phyloP scores from a whole-genome alignment of 2,113 vertebrate genomes.

The Halcyon malimbica region DNA sequence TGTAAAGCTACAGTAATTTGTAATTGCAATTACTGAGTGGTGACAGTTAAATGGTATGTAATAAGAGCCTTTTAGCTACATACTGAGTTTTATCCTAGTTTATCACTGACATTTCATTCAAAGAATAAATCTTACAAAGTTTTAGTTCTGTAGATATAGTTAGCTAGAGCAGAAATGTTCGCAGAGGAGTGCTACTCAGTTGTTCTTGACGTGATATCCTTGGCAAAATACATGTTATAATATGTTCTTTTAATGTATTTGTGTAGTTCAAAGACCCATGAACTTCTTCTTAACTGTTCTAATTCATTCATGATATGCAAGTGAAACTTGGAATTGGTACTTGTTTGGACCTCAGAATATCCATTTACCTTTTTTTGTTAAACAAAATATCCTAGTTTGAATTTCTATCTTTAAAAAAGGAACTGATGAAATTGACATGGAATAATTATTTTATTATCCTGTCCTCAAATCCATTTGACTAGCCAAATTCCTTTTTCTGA shows the following conservation, averaged over 20 bases:
- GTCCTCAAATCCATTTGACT: not conserved
- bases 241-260: not conserved
- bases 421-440: not conserved
- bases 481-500: not conserved
- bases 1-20: constrained; percentile 24
- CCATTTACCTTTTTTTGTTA: not conserved
- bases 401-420: not conserved
- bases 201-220: not conserved
- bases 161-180: not conserved
- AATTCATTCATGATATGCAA: not conserved
- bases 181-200: not conserved
- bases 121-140: constrained; percentile 30
- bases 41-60: constrained; percentile 51
- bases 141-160: not conserved
- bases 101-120: constrained; percentile 40
- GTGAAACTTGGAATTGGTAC: not conserved
- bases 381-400: not conserved
- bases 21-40: constrained; percentile 42
- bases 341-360: not conserved
- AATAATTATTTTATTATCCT: not conserved
- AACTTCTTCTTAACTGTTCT: not conserved
- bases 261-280: not conserved
- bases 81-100: constrained; percentile 51
- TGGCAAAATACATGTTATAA: not conserved
- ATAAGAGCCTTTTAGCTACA: constrained; percentile 40